phyloP scores from a whole-genome alignment of 2,797 vertebrate genomes.

The Salmo trutta region DNA sequence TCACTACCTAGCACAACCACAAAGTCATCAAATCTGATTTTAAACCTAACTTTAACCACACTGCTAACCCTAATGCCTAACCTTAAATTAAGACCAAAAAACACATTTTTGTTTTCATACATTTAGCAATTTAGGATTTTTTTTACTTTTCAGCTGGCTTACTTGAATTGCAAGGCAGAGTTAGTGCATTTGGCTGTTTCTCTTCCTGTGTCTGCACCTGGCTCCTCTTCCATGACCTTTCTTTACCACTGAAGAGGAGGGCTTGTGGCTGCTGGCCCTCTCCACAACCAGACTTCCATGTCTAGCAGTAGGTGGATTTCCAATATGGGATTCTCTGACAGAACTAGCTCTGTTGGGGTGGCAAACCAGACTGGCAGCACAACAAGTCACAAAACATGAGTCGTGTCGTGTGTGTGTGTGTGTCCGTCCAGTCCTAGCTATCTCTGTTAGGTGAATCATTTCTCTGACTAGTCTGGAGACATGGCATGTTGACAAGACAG shows the following conservation, averaged over 20 bases:
- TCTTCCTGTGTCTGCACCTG: background rate
- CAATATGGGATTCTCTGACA: background rate
- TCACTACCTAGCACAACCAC: no score
- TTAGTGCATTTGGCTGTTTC: background rate
- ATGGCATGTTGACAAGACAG: background rate
- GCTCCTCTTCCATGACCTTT: background rate
- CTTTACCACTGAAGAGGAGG: slow-evolving; percentile 7
- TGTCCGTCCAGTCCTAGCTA: background rate
- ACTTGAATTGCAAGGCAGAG: background rate
- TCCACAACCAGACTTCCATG: background rate
- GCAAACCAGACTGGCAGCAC: background rate
- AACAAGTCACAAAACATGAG: background rate
- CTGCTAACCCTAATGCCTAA: no score
- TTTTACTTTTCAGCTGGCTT: no score
- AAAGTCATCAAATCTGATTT: no score
- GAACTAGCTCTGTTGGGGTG: background rate
- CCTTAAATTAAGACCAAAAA: no score
- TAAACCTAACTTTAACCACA: no score
- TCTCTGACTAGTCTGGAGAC: background rate
- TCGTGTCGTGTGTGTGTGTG: background rate
- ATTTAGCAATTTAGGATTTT: slow-evolving; percentile 14
- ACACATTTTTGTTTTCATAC: no score
- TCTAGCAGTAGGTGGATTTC: background rate
- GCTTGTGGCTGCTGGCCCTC: slow-evolving; percentile 3
- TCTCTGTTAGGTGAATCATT: background rate